Percentiles rank a stretch among this genome's conserved stretches.
phyloP scores from a whole-genome alignment of 2,113 vertebrate species.

The Albula glossodonta region DNA sequence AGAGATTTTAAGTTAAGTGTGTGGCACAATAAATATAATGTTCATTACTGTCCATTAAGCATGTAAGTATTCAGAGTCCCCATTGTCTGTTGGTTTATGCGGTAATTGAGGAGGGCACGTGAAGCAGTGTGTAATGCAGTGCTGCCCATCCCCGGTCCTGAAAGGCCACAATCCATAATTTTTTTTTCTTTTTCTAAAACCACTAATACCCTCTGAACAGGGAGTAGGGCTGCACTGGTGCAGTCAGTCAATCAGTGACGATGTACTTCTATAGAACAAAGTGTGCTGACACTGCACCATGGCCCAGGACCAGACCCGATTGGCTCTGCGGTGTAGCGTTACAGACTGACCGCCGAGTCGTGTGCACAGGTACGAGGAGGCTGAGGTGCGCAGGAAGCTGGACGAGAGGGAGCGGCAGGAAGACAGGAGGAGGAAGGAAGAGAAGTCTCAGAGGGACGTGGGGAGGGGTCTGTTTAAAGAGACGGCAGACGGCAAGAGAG shows the following conservation, averaged over 20 bases:
- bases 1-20: not conserved
- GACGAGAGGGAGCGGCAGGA: conserved; percentile 89
- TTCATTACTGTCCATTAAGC: not conserved
- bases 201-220: not conserved
- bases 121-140: not conserved
- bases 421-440: conserved; percentile 79
- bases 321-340: not conserved
- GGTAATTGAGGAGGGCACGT: not conserved
- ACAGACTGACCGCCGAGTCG: not conserved
- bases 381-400: conserved; percentile 91
- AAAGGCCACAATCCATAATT: not conserved
- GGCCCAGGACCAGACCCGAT: not conserved
- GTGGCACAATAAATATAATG: not conserved
- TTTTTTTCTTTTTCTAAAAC: not conserved
- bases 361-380: conserved; percentile 87
- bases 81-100: not conserved
- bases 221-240: not conserved
- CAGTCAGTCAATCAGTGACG: not conserved
- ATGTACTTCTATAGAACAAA: not conserved
- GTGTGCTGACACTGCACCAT: not conserved
- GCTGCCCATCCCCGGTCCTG: conserved; percentile 1
- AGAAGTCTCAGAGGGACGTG: conserved; percentile 65
- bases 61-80: not conserved
- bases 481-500: conserved; percentile 68
- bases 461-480: conserved; percentile 67